Conservation (phyloP, 2,113 vertebrate genomes). For the Agelaius phoeniceus region DNA sequence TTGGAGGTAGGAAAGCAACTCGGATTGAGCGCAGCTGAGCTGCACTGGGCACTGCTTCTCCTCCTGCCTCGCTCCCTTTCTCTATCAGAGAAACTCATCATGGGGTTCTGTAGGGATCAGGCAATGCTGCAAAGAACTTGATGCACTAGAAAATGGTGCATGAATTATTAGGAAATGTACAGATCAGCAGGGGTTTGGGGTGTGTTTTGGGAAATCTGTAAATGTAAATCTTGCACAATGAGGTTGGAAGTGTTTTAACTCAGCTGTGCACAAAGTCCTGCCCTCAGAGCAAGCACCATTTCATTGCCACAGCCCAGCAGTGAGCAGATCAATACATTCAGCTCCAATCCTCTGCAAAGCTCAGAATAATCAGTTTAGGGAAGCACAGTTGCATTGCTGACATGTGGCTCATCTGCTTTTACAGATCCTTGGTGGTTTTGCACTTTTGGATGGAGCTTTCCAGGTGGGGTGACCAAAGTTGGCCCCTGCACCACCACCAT, state of each 20-base stretch:
- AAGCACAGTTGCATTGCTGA: too few relatives aligned
- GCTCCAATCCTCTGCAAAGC: background rate
- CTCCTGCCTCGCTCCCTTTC: background rate
- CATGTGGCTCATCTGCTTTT: background rate
- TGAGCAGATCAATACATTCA: background rate
- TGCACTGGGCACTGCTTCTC: conserved; percentile 86
- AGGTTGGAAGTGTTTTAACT: background rate
- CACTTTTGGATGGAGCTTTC: background rate
- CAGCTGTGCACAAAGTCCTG: background rate
- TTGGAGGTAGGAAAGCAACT: conserved; percentile 89
- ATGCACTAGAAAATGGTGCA: conserved; percentile 72
- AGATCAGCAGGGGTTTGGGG: background rate
- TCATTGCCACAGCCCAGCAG: background rate
- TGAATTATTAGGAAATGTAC: background rate
- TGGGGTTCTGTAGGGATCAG: conserved; percentile 80
- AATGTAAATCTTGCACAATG: background rate
- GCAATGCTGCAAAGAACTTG: conserved; percentile 77
- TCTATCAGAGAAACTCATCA: conserved; percentile 83
- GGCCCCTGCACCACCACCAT: background rate
- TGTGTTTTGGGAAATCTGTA: background rate
- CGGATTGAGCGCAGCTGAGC: conserved; percentile 88
- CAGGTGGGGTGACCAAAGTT: background rate
- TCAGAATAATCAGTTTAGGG: background rate
- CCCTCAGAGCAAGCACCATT: background rate
- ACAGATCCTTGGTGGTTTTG: background rate